Conservation (phyloP, 2,888 invertebrate species). For the Hofmannophila pseudospretella region DNA sequence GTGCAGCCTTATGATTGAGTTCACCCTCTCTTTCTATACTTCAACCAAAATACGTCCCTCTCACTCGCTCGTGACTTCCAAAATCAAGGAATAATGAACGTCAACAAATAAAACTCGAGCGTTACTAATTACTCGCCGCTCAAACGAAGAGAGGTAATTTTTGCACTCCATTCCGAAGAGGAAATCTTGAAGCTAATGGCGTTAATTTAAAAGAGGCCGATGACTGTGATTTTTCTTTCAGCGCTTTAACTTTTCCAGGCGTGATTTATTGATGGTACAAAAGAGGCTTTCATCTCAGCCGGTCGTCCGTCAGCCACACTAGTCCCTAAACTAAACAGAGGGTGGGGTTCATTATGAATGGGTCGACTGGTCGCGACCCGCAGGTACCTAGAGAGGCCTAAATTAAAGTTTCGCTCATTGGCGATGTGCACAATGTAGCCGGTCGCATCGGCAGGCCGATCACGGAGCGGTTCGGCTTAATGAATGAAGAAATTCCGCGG, state of each 20-base stretch:
- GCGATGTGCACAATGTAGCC: conserved; percentile 51
- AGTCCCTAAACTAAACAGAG: conserved; percentile 57
- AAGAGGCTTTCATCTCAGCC: conserved; percentile 28
- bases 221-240: conserved; percentile 72
- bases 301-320: conserved; percentile 48
- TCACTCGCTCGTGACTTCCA: conserved; percentile 42
- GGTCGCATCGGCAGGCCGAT: conserved; percentile 51
- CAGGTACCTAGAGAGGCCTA: conserved; percentile 51
- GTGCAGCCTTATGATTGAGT: conserved; percentile 65
- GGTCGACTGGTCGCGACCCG: conserved; percentile 34
- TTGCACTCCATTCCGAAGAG: conserved; percentile 72
- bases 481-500: conserved; percentile 70
- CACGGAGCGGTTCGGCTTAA: conserved; percentile 63
- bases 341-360: conserved; percentile 63
- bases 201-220: conserved; percentile 74
- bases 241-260: conserved; percentile 45
- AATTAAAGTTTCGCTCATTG: conserved; percentile 71
- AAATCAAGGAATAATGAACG: conserved; percentile 75
- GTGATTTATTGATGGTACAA: conserved; percentile 64
- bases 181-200: conserved; percentile 74
- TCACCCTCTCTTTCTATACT: conserved; percentile 48
- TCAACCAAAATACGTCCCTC: conserved; percentile 35
- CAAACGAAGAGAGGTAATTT: conserved; percentile 72
- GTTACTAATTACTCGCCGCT: conserved; percentile 75
- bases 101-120: conserved; percentile 78